A percentile compares a stretch with the other conserved stretches of the same genome.
These are phyloP conservation scores for Drosophila elegans DNA, from an alignment of 1,140 invertebrate species.

Conservation along the genomic window DNA sequence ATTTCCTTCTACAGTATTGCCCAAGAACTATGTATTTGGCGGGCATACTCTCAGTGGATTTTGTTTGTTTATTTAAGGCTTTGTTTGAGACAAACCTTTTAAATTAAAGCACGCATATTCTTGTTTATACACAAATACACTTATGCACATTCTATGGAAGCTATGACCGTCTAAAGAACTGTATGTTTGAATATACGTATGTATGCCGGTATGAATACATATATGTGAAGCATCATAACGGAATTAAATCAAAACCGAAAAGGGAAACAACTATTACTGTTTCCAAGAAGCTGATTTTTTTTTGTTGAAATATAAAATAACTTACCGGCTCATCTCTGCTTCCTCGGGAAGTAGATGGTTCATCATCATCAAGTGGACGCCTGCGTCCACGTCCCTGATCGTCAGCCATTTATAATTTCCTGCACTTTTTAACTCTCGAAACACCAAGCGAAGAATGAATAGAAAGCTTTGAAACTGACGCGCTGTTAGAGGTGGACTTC, in stretches of 20 bases:
- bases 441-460: not conserved
- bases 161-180: not conserved
- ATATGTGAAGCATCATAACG: not conserved
- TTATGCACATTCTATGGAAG: not conserved
- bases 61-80: conserved; percentile 1
- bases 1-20: not conserved
- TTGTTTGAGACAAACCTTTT: not conserved
- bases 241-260: not conserved
- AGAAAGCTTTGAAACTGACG: not conserved
- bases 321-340: conserved; percentile 27
- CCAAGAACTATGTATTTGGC: not conserved
- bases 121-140: conserved; percentile 1
- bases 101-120: not conserved
- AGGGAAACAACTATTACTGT: not conserved
- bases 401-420: conserved; percentile 16
- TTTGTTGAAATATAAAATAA: not conserved
- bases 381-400: conserved; percentile 34
- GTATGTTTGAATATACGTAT: not conserved
- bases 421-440: not conserved
- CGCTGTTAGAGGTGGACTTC: not conserved
- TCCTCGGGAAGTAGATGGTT: conserved; percentile 1
- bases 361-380: conserved; percentile 11
- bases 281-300: not conserved
- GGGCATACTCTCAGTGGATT: not conserved
- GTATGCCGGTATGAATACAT: not conserved